Base-by-base conservation (phyloP, 1,140 invertebrate genomes). In the Macrocentrus cingulum region DNA sequence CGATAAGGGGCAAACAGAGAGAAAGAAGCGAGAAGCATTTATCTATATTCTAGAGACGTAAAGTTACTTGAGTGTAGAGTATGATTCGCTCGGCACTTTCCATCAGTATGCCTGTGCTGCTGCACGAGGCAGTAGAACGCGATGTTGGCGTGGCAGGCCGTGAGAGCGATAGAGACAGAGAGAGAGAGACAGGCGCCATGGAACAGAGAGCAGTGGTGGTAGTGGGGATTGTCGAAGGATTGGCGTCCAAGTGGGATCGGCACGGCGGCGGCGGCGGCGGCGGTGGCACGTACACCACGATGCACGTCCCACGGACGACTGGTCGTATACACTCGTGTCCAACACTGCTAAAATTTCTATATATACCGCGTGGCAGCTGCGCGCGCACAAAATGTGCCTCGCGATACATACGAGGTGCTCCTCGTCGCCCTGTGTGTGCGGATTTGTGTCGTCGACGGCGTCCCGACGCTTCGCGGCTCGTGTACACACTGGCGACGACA, bases 61-160 rank as follows among this genome's bases (percentile, higher is more conserved):
- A 32, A 32, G 46, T 49, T 32, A 23, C 22, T 34, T 49, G 22
- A 29, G 25, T 32, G 19, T 49, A 56, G 11, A 48, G 54, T 34
- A 49, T 56, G 54, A 56, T 56, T 69, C 59, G 66, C 54, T 68
- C 56, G 64, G 68, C 64, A 69, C 70, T 72, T 72, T 70, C 66
- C 67, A 69, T 64, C 58, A 64, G 60, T 66, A 69, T 61, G 60
- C 55, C 29, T 61, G 53, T 44, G 46, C 23, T 53, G 57, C 46
- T 45, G 41, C 19, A 48, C 51, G 53, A 57, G 22, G 37, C 44
- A 45, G 20, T 37, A 13, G 13, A 50, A 54, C 37, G 61, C 37
- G 23, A 57, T 18, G 37, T 25, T 45, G 50, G 36, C 46, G 45
- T 25, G 48, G 50, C 34, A 44, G 36, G 46, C 22, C 11, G 13